Conservation (phyloP, 2,797 vertebrate genomes). For the Pseudomugil tenellus region DNA sequence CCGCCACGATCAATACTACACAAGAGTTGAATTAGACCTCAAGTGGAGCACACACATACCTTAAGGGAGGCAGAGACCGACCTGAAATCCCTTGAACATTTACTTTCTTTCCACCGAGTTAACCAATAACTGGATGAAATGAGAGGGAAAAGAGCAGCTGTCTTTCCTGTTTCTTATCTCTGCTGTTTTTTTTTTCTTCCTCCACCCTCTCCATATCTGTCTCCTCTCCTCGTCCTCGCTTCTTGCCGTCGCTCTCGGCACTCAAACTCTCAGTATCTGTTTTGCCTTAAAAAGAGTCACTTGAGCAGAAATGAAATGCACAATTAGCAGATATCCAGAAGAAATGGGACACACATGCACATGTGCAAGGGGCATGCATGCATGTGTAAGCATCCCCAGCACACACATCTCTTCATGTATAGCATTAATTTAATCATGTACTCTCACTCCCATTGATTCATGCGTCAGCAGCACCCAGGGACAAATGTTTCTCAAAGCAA, state of each 20-base stretch:
- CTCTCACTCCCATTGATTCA: constrained; percentile 56
- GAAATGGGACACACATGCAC: constrained; percentile 67
- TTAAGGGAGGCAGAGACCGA: constrained; percentile 86
- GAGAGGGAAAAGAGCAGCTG: constrained; percentile 95
- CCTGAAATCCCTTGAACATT: constrained; percentile 91
- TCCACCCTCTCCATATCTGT: constrained; percentile 12
- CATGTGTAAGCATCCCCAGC: constrained; percentile 62
- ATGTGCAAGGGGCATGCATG: constrained; percentile 56
- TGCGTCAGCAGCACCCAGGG: constrained; percentile 47
- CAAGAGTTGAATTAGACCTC: constrained; percentile 94
- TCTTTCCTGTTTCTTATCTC: constrained; percentile 86
- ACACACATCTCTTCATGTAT: constrained; percentile 25
- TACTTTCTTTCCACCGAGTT: constrained; percentile 94
- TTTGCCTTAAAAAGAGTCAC: constrained; percentile 73
- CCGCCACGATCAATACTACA: constrained; percentile 87
- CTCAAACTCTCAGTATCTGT: constrained; percentile 69
- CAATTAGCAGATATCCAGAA: constrained; percentile 81
- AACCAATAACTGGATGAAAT: constrained; percentile 96
- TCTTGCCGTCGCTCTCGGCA: constrained; percentile 64
- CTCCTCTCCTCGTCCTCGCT: constrained; percentile 43
- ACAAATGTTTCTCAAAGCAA: constrained; percentile 44
- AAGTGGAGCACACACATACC: constrained; percentile 88
- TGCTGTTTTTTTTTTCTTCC: constrained; percentile 13
- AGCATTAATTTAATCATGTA: constrained; percentile 69
- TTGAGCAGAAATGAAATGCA: constrained; percentile 80